Conservation (phyloP, 2,888 invertebrate genomes). For the Campaea margaritaria region DNA sequence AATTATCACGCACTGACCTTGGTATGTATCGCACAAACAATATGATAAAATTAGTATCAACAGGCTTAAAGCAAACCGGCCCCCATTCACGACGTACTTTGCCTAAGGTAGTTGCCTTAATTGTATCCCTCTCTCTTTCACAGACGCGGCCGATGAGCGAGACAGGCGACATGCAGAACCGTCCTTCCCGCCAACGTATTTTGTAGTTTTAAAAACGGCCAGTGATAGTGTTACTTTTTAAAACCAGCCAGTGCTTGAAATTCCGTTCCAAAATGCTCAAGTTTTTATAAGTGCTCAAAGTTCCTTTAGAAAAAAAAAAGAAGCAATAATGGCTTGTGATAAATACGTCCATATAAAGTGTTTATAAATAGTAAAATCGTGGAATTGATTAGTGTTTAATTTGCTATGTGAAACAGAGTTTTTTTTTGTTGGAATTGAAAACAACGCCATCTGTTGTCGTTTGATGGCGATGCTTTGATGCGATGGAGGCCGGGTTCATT, state of each 20-base stretch:
- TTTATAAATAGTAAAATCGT: conserved; percentile 33
- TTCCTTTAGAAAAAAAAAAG: conserved; percentile 57
- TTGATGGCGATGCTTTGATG: conserved; percentile 60
- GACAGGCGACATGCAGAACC: conserved; percentile 35
- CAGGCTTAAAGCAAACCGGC: conserved; percentile 47
- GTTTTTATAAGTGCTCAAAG: conserved; percentile 52
- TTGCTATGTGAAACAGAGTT: conserved; percentile 12
- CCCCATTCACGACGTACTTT: conserved; percentile 54
- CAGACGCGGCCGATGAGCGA: conserved; percentile 59
- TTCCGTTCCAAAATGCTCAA: conserved; percentile 32
- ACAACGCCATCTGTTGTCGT: conserved; percentile 68
- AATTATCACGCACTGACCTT: conserved; percentile 17
- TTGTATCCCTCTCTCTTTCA: conserved; percentile 62
- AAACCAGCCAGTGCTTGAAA: conserved; percentile 16
- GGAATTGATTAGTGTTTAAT: conserved; percentile 46
- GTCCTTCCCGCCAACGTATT: conserved; percentile 29
- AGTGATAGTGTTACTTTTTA: conserved; percentile 20
- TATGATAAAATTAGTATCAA: conserved; percentile 32
- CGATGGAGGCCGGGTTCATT: conserved; percentile 81
- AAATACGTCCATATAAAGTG: conserved; percentile 25
- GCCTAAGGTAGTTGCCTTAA: conserved; percentile 62
- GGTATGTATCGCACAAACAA: conserved; percentile 12
- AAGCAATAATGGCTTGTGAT: conserved; percentile 70
- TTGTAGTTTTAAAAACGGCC: conserved; percentile 24
- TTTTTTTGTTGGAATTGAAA: conserved; percentile 35